phyloP scores from a whole-genome alignment of 2,113 vertebrate genomes.

The Trichomycterus rosablanca region DNA sequence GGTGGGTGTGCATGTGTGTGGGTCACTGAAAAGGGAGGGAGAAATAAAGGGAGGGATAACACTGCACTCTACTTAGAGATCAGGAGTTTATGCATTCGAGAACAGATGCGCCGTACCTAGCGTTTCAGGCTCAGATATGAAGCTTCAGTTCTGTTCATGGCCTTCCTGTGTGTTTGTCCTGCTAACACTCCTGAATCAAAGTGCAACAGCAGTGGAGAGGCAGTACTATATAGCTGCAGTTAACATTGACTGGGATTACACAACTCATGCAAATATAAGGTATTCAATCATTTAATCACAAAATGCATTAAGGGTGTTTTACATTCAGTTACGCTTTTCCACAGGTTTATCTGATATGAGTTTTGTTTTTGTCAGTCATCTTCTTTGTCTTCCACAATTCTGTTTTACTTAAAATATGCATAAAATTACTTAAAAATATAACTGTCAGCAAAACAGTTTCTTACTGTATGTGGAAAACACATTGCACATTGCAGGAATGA shows the following conservation, averaged over 20 bases:
- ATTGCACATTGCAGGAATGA: no score
- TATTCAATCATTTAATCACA: constrained; percentile 13
- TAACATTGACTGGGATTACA: constrained; percentile 67
- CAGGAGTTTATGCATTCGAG: constrained; percentile 30
- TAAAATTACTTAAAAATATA: no score
- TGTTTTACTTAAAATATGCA: no score
- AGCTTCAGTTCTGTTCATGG: constrained; percentile 42
- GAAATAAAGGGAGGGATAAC: constrained; percentile 1
- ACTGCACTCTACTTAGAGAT: constrained; percentile 35
- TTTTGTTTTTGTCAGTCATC: no score
- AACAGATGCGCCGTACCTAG: constrained; percentile 32
- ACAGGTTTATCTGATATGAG: no score
- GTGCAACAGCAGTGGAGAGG: constrained; percentile 50
- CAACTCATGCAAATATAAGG: constrained; percentile 36
- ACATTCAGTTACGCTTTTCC: no score
- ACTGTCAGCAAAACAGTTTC: no score
- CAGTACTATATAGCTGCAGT: constrained; percentile 70
- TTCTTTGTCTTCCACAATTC: no score
- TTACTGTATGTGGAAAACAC: no score
- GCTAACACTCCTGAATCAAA: constrained; percentile 46
- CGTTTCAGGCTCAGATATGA: constrained; percentile 55
- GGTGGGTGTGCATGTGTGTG: constrained; percentile 7
- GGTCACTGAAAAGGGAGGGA: background rate
- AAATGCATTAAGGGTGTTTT: background rate
- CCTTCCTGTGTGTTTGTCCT: constrained; percentile 35